A percentile compares a stretch with the other conserved stretches of the same genome.
These are phyloP conservation scores for Lepidochitona cinerea DNA, from an alignment of 2,888 invertebrate species.

Conservation along the genomic window DNA sequence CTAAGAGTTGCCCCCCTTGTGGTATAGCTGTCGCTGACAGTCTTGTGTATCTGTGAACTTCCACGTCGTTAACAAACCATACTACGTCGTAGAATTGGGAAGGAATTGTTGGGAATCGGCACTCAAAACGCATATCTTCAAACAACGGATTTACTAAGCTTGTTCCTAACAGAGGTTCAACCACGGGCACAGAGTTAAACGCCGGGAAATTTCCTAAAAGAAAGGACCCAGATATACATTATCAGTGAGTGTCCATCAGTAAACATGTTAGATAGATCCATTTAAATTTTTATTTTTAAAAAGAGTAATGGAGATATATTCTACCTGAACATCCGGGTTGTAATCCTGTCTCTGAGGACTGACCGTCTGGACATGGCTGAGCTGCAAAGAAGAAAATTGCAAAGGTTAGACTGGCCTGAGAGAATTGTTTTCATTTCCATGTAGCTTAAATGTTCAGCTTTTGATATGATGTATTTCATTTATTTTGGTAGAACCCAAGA, in stretches of 20 bases:
- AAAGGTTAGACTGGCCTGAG: no score
- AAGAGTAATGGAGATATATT: not conserved
- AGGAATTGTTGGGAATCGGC: not conserved
- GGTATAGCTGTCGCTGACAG: not conserved
- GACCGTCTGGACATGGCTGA: no score
- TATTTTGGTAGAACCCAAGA: no score
- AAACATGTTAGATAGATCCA: no score
- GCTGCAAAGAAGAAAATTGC: no score
- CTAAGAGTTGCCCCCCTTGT: not conserved
- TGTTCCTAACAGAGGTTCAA: not conserved
- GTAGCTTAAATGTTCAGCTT: no score
- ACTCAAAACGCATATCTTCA: not conserved
- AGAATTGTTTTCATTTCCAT: no score
- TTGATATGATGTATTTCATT: no score
- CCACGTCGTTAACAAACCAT: not conserved
- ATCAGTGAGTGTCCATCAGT: no score
- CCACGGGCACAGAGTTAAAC: not conserved
- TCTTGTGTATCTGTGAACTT: not conserved
- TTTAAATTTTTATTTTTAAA: not conserved
- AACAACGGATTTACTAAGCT: not conserved
- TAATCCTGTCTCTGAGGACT: not conserved
- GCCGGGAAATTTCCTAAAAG: not conserved
- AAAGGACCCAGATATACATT: no score
- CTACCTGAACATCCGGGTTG: not conserved
- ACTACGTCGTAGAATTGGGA: not conserved